These are phyloP conservation scores for Stichopus chloronotus DNA, from an alignment of 35 echinoderm and acorn worm genomes.

Conservation along the genomic window DNA sequence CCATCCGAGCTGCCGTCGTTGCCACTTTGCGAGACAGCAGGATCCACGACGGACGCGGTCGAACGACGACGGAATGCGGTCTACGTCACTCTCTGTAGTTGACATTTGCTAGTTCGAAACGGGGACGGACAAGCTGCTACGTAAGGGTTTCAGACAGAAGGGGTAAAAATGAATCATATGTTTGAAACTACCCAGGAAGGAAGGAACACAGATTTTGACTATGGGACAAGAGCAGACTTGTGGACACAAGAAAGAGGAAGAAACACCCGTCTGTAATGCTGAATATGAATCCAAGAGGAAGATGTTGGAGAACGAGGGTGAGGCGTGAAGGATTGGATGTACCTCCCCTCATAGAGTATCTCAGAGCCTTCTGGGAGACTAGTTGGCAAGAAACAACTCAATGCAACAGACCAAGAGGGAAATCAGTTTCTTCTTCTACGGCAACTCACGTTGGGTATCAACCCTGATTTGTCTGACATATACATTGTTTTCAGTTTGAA, in stretches of 20 bases:
- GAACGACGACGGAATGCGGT: neutral
- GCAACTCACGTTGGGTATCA: neutral
- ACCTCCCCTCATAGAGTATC: too few relatives aligned
- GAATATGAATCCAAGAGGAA: neutral
- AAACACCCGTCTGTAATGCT: neutral
- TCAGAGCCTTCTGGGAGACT: too few relatives aligned
- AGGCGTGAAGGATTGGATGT: too few relatives aligned
- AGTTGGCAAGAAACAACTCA: neutral
- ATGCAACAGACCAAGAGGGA: neutral
- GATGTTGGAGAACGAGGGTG: neutral
- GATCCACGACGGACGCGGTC: neutral
- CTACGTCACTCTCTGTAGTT: slow-evolving; percentile 2
- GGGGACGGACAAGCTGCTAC: neutral
- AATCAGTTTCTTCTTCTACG: neutral
- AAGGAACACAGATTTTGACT: too few relatives aligned
- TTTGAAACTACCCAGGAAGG: too few relatives aligned
- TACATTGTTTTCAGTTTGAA: too few relatives aligned
- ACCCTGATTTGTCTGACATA: too few relatives aligned
- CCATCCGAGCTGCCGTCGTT: neutral
- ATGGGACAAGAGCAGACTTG: too few relatives aligned
- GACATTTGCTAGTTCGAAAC: neutral
- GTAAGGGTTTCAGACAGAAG: neutral
- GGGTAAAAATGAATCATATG: neutral
- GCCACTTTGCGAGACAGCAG: neutral
- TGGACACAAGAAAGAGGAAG: neutral